These are phyloP conservation scores for Volucella zonaria DNA, from an alignment of 2,888 invertebrate species.

Conservation along the genomic window DNA sequence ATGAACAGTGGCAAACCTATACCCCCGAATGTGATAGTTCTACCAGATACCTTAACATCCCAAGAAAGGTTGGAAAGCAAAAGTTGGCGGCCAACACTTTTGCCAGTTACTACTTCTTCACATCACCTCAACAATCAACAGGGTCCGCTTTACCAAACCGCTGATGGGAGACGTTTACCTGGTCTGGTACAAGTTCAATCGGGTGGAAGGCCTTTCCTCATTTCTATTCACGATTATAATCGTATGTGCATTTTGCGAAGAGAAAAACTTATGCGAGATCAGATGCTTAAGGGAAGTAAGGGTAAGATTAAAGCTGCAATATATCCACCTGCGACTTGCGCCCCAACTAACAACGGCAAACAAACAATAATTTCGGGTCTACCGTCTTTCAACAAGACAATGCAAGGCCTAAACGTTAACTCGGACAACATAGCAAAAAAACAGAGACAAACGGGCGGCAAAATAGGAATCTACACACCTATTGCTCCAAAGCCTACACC, in stretches of 20 bases:
- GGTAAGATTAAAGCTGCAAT: slow-evolving; percentile 61
- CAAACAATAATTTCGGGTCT: slow-evolving; percentile 15
- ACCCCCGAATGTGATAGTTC: slow-evolving; percentile 80
- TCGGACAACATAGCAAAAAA: slow-evolving; percentile 53
- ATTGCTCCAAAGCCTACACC: slow-evolving; percentile 51
- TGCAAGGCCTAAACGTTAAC: slow-evolving; percentile 41
- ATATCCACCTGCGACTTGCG: slow-evolving; percentile 35
- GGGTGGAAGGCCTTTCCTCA: slow-evolving; percentile 90
- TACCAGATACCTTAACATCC: slow-evolving; percentile 81
- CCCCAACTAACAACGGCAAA: slow-evolving; percentile 58
- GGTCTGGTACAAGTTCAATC: slow-evolving; percentile 89
- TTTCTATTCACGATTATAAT: slow-evolving; percentile 90
- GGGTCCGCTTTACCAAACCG: slow-evolving; percentile 84
- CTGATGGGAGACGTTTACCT: slow-evolving; percentile 85
- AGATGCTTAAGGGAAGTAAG: slow-evolving; percentile 81
- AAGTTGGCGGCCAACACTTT: slow-evolving; percentile 88
- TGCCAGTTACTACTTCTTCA: slow-evolving; percentile 85
- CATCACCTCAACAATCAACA: slow-evolving; percentile 78
- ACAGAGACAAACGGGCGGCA: slow-evolving; percentile 46
- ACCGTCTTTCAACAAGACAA: slow-evolving; percentile 56
- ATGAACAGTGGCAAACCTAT: slow-evolving; percentile 63
- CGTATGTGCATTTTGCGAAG: slow-evolving; percentile 89
- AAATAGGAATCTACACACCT: slow-evolving; percentile 33
- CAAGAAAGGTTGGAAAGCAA: slow-evolving; percentile 84
- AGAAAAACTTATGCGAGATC: slow-evolving; percentile 86